These are phyloP conservation scores for Drosophila repletoides DNA, from an alignment of 1,140 invertebrate species.

Conservation along the genomic window DNA sequence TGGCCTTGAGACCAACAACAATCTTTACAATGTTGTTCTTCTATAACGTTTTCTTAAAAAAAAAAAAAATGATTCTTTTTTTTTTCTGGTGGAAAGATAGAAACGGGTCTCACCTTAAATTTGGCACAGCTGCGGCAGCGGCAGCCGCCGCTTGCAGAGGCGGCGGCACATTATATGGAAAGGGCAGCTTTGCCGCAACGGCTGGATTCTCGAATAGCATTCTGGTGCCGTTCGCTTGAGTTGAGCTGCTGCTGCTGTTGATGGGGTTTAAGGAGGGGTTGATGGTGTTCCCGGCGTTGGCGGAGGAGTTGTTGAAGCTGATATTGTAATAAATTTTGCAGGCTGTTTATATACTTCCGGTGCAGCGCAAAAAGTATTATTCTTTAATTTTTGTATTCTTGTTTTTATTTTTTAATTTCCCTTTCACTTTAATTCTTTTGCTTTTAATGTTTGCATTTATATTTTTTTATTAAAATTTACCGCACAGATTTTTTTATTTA, in stretches of 20 bases:
- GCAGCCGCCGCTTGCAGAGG: slow-evolving; percentile 80
- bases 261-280: slow-evolving; percentile 41
- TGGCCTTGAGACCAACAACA: slow-evolving; percentile 28
- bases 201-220: slow-evolving; percentile 82
- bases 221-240: slow-evolving; percentile 48
- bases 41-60: not conserved
- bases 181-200: slow-evolving; percentile 81
- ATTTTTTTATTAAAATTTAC: slow-evolving; percentile 15
- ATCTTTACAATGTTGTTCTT: not conserved
- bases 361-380: slow-evolving; percentile 34
- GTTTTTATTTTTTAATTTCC: not conserved
- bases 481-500: slow-evolving; percentile 36
- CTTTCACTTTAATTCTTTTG: slow-evolving; percentile 1
- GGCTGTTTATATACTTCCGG: slow-evolving; percentile 53
- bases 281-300: slow-evolving; percentile 36
- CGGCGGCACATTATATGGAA: slow-evolving; percentile 81
- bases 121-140: slow-evolving; percentile 81
- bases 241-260: slow-evolving; percentile 43
- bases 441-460: slow-evolving; percentile 18
- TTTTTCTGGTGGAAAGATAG: too few species aligned
- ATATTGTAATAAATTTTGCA: slow-evolving; percentile 71
- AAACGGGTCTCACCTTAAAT: slow-evolving; percentile 77
- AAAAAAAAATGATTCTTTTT: not conserved
- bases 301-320: slow-evolving; percentile 47
- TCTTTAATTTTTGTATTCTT: slow-evolving; percentile 18